Evolutionary conservation across 2,113 vertebrate genomes (phyloP), one percentile per base, ranked within the genome.

Genomic region (Xiphophorus hellerii): DNA sequence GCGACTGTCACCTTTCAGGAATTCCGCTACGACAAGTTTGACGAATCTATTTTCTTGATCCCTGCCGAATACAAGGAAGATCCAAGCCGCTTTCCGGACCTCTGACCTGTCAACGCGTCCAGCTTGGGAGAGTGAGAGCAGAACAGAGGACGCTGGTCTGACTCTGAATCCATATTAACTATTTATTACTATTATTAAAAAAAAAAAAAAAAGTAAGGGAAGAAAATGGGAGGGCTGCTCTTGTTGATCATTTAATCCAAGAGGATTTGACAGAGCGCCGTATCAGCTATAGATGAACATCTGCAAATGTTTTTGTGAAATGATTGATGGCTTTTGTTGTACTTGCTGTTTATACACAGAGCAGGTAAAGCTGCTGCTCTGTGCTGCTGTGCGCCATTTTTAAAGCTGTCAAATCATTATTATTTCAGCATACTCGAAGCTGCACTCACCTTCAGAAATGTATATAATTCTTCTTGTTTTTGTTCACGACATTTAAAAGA

Each of bases 1-100:
- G 97, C 97, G 80, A 98, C 97, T 78, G 97, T 99, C 95, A 99
- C 97, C 20, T 99, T 99, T 90, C 97, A 98, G 93, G 97, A 99
- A 92, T 99, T 99, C 88, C 96, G 96, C 15, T 98, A 97, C 8
- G 96, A 96, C 27, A 94, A 96, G 13, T 98, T 99, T 73, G 95
- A 97, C 0, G 94, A 94, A 15, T 95, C 96, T 25, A 95, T 96
- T 88, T 99, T 99, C 92, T 91, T 91, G 65, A 96, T 98, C 90
- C 97, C 97, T 0, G 85, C 93, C 0, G 95, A 97, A 69, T 99
- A 96, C 93, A 98, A 97, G 92, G 97, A 99, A 90, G 97, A 98
- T 83, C 97, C 97, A 31, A 97, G 96, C 87, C 96, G 97, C 72
- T 99, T 99, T 86, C 97, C 97, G 0, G 97, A 99, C 88, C 97